These are phyloP conservation scores for Pelosia muscerda DNA, from an alignment of 2,888 invertebrate genomes.

Conservation along the genomic window DNA sequence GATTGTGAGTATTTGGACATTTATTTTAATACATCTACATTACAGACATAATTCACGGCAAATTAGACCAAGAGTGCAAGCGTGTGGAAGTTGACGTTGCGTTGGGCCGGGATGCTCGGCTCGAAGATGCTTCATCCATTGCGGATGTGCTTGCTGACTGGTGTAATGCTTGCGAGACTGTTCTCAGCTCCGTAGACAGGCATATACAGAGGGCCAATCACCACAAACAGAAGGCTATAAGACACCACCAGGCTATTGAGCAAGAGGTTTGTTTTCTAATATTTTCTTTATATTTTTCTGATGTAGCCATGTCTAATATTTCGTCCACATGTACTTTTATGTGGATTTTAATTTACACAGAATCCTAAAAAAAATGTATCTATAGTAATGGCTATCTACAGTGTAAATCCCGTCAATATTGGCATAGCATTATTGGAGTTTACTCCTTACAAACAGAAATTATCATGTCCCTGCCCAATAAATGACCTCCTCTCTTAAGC, in stretches of 20 bases:
- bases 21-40: constrained; percentile 7
- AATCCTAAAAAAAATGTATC: no score
- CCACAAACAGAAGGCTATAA: constrained; percentile 93
- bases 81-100: constrained; percentile 98
- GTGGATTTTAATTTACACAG: no score
- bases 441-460: no score
- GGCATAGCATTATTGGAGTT: no score
- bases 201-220: constrained; percentile 95
- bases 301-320: neutral
- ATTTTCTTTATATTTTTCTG: constrained; percentile 1
- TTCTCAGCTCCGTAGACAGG: constrained; percentile 94
- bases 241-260: constrained; percentile 94
- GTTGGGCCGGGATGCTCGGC: constrained; percentile 96
- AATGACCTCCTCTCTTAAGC: no score
- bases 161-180: constrained; percentile 95
- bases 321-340: no score
- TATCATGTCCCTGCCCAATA: no score
- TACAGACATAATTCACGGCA: constrained; percentile 97
- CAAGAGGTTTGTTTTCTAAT: constrained; percentile 88
- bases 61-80: constrained; percentile 97
- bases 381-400: no score
- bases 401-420: no score
- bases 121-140: constrained; percentile 93
- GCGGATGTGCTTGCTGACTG: constrained; percentile 94
- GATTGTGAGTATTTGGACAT: neutral